Percentiles rank a stretch among this genome's conserved stretches.
Conservation (phyloP, 2,113 vertebrate species). For the Coptodon rendalli region DNA sequence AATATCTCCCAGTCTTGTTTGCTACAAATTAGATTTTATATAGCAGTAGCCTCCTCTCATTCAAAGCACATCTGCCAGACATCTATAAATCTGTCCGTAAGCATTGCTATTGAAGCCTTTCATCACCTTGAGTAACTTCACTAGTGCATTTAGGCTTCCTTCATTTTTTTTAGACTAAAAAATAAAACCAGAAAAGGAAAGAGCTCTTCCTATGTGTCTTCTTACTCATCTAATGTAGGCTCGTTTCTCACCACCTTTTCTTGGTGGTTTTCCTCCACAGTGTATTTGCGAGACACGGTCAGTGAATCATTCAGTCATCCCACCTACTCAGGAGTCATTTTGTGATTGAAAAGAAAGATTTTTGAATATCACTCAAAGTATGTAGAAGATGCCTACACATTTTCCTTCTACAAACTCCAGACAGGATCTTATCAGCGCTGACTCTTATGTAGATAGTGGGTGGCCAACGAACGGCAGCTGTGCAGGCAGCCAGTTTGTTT, state of each 20-base stretch:
- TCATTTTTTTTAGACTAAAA: not conserved
- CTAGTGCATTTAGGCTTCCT: not conserved
- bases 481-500: not conserved
- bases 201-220: not conserved
- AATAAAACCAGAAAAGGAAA: not conserved
- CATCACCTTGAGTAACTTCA: not conserved
- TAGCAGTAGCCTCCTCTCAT: not conserved
- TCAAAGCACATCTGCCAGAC: conserved; percentile 34
- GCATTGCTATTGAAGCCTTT: not conserved
- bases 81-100: conserved; percentile 7
- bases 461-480: not conserved
- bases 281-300: conserved; percentile 1
- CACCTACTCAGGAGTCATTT: conserved; percentile 32
- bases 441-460: conserved; percentile 1
- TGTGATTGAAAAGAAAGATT: conserved; percentile 13
- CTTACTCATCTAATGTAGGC: conserved; percentile 27
- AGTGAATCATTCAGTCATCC: conserved; percentile 40
- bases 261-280: not conserved
- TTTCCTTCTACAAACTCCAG: conserved; percentile 31
- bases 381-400: conserved; percentile 24
- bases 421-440: not conserved
- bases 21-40: not conserved
- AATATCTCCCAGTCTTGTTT: not conserved
- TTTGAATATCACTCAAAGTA: conserved; percentile 20
- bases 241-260: not conserved